Conservation (phyloP, 2,888 invertebrate genomes). For the Netelia virgata region DNA sequence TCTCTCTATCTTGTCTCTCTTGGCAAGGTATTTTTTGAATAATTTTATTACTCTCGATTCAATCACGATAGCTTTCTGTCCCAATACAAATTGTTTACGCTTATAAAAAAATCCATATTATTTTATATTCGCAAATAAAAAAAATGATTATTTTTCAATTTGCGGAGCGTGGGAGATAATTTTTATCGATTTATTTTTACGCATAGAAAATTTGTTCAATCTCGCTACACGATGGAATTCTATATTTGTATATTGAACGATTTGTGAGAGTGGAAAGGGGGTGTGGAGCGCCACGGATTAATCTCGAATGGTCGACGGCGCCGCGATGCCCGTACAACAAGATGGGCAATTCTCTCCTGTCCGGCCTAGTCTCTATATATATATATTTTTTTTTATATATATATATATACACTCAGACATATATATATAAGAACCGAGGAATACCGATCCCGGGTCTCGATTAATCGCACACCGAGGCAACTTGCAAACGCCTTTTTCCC, state of each 20-base stretch:
- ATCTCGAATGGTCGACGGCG: conserved; percentile 44
- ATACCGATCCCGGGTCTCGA: conserved; percentile 48
- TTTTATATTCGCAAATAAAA: background rate
- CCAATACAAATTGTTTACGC: background rate
- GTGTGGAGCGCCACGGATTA: conserved; percentile 28
- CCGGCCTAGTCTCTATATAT: background rate
- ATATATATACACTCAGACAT: too few relatives aligned
- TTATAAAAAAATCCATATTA: background rate
- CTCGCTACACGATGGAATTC: conserved; percentile 5
- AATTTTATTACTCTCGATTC: background rate
- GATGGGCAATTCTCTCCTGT: conserved; percentile 17
- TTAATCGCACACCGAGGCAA: conserved; percentile 51
- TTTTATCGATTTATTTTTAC: background rate
- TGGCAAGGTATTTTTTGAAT: background rate
- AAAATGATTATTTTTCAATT: background rate
- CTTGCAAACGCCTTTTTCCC: conserved; percentile 38
- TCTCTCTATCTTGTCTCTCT: conserved; percentile 18
- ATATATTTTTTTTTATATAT: background rate
- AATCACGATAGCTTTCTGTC: background rate
- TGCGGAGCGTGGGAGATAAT: too few relatives aligned
- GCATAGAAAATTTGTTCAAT: conserved; percentile 19
- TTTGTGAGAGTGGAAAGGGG: conserved; percentile 1
- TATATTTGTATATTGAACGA: conserved; percentile 13
- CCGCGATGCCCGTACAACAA: conserved; percentile 36
- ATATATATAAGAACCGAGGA: conserved; percentile 26